These are phyloP conservation scores for Epinotia brunnichana DNA, from an alignment of 2,888 invertebrate species.

Conservation along the genomic window DNA sequence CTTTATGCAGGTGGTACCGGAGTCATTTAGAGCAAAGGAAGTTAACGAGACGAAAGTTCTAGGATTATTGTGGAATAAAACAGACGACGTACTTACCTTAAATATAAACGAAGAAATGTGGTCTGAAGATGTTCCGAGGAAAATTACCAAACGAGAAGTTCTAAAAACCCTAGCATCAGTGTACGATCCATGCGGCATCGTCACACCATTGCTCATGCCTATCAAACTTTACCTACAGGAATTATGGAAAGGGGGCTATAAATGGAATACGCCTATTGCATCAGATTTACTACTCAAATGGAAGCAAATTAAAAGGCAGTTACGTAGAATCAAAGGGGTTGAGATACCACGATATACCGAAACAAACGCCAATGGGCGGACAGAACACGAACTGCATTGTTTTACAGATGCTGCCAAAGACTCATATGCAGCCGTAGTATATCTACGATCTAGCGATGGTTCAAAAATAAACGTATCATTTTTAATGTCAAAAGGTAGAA, in stretches of 20 bases:
- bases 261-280: constrained; percentile 34
- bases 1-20: no score
- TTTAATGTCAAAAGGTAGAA: not conserved
- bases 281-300: not conserved
- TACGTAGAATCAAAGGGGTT: not conserved
- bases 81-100: not conserved
- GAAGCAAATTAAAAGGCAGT: not conserved
- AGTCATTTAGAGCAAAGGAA: no score
- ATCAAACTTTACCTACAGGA: constrained; percentile 40
- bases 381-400: constrained; percentile 1
- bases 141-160: constrained; percentile 23
- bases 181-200: constrained; percentile 42
- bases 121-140: not conserved
- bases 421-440: constrained; percentile 40
- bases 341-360: constrained; percentile 14
- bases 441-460: not conserved
- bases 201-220: constrained; percentile 21
- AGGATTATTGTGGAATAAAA: constrained; percentile 35
- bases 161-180: constrained; percentile 25
- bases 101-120: not conserved
- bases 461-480: not conserved
- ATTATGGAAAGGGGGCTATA: constrained; percentile 33
- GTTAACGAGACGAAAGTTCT: no score
- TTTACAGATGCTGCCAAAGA: constrained; percentile 1
- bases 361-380: not conserved